Evolutionary conservation across 2,113 vertebrate species (phyloP), one percentile per base, ranked within the genome.

Genomic region (Thryonomys swinderianus): DNA sequence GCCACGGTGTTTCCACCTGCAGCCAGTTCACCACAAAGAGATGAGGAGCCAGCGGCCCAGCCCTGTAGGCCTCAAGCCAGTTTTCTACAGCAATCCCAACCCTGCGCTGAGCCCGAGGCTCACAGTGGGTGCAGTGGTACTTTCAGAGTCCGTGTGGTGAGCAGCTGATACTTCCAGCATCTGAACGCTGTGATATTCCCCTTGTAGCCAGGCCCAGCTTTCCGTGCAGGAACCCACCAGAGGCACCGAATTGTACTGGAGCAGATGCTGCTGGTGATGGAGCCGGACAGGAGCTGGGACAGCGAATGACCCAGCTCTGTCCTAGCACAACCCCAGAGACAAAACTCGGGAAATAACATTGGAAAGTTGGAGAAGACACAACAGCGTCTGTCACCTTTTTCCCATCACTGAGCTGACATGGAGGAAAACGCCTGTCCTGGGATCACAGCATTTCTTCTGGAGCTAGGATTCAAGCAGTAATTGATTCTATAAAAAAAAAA

Each of bases 21-120:
- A 69, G 73, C 83, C 92, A 53, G 71, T 83, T 76, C 91, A 84
- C 76, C 84, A 57, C n/a, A 64, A 25, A 74, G 95, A 94, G 95
- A 96, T 93, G 94, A 96, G 4, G 94, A 88, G 61, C 78, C 73
- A 80, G 84, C 86, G 55, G 20, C 2, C 2, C 13, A 30, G 42
- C 88, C 83, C 73, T n/a, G 55, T 53, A 62, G 73, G 8, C 45
- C 69, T 73, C 83, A 25, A 80, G 79, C 55, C 48, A 42, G 40
- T 88, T 88, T 67, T 86, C 91, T 34, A 18, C 40, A 82, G 13
- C 86, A 92, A 79, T 20, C 69, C 88, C 85, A 73, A 82, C 27
- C 82, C 66, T 76, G 4, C 25, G 4, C 27, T 48, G 30, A 78
- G 57, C 85, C 40, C 16, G 11, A 17, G 17, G 30, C 37, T n/a